Evolutionary conservation across 2,113 vertebrate species (phyloP).

Genomic region (Dasypus novemcinctus): DNA sequence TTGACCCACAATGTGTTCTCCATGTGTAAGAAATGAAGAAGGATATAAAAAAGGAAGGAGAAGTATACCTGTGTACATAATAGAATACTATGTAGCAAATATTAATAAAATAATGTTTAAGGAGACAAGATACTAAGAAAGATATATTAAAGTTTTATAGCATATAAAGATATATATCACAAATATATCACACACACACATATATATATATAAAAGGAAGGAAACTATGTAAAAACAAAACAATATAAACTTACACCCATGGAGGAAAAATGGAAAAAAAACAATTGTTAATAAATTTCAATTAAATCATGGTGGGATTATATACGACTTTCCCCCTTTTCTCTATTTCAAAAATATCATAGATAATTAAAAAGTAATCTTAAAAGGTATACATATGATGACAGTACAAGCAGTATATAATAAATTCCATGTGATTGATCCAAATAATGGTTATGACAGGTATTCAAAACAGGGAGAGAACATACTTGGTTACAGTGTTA

Average conservation of each 20-base stretch:
- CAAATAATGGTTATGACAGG: background rate
- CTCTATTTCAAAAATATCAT: background rate
- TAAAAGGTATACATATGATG: background rate
- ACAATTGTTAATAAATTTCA: background rate
- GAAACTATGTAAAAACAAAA: background rate
- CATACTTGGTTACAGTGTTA: background rate
- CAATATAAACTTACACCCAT: background rate
- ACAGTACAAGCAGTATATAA: background rate
- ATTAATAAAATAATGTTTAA: background rate
- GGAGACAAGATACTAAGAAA: background rate
- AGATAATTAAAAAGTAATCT: background rate
- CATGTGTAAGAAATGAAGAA: background rate
- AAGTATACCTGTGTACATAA: background rate
- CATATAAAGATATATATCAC: background rate
- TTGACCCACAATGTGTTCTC: background rate
- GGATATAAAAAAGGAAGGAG: background rate
- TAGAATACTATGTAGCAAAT: background rate
- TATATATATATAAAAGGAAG: background rate
- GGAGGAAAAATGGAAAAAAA: background rate
- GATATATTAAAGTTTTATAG: background rate
- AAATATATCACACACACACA: no score
- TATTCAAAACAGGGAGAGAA: background rate
- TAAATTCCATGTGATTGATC: background rate
- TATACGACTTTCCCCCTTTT: background rate
- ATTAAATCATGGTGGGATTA: background rate